These are phyloP conservation scores for Parascotia fuliginaria DNA, from an alignment of 2,888 invertebrate genomes.

Conservation along the genomic window DNA sequence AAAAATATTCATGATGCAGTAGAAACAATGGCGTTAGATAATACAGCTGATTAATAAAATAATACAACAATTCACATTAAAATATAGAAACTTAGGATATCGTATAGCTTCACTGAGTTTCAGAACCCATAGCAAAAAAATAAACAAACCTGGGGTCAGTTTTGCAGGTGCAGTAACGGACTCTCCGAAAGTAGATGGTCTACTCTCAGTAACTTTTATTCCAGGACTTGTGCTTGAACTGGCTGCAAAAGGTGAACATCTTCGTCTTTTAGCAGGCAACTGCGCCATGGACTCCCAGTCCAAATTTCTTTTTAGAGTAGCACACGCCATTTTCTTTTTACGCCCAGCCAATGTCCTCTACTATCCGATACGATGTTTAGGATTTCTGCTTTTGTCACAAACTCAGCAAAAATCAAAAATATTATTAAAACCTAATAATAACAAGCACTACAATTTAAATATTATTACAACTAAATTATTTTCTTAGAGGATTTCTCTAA, in stretches of 20 bases:
- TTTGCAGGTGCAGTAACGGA: slow-evolving; percentile 89
- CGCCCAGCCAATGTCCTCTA: slow-evolving; percentile 85
- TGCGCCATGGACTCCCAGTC: slow-evolving; percentile 98
- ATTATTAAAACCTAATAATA: slow-evolving; percentile 58
- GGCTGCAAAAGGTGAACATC: slow-evolving; percentile 95
- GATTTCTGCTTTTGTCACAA: slow-evolving; percentile 64
- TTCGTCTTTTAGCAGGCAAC: slow-evolving; percentile 94
- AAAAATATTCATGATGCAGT: slow-evolving; percentile 76
- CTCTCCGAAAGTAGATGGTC: slow-evolving; percentile 93
- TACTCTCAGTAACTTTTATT: slow-evolving; percentile 84
- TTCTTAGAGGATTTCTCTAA: slow-evolving; percentile 68
- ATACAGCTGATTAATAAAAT: slow-evolving; percentile 63
- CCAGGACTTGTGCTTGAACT: slow-evolving; percentile 82
- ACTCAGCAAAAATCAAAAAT: slow-evolving; percentile 65
- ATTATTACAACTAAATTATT: slow-evolving; percentile 55
- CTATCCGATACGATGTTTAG: slow-evolving; percentile 60
- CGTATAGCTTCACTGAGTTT: slow-evolving; percentile 1
- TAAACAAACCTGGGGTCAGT: slow-evolving; percentile 94
- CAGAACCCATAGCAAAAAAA: slow-evolving; percentile 45
- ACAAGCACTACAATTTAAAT: slow-evolving; percentile 60
- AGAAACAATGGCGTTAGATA: slow-evolving; percentile 74
- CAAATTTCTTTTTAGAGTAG: slow-evolving; percentile 97
- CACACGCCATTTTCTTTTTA: slow-evolving; percentile 97
- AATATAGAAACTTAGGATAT: slow-evolving; percentile 4
- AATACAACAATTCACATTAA: slow-evolving; percentile 4